phyloP scores from a whole-genome alignment of 2,888 invertebrate genomes.

The Agonopterix heracliana region DNA sequence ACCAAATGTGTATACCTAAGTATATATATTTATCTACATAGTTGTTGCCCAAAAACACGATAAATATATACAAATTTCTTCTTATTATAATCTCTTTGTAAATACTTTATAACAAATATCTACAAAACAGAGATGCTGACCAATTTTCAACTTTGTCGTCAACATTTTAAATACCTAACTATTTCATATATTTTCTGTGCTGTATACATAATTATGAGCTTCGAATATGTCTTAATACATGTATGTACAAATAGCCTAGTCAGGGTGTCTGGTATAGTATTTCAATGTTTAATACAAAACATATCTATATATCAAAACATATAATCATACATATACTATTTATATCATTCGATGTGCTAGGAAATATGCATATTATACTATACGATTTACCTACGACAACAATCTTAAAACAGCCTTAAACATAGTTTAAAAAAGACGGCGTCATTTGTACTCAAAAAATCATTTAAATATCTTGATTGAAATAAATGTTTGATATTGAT shows the following conservation, averaged over 20 bases:
- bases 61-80: constrained; percentile 27
- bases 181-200: constrained; percentile 3
- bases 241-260: constrained; percentile 26
- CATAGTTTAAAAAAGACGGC: too few relatives aligned
- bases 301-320: constrained; percentile 14
- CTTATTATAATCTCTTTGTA: constrained; percentile 21
- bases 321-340: constrained; percentile 6
- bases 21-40: constrained; percentile 37
- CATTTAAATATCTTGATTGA: too few relatives aligned
- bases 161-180: not conserved
- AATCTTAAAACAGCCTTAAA: not conserved
- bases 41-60: constrained; percentile 30
- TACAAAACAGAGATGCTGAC: constrained; percentile 16
- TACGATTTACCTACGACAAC: not conserved
- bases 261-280: constrained; percentile 37
- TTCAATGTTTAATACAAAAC: constrained; percentile 13
- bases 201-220: constrained; percentile 2
- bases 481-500: too few relatives aligned
- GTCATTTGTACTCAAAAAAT: too few relatives aligned
- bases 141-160: constrained; percentile 18
- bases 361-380: not conserved
- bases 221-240: not conserved
- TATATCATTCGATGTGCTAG: not conserved
- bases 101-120: not conserved
- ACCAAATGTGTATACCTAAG: constrained; percentile 13